Conservation (phyloP, 2,797 vertebrate species). For the Sebastes ruberrimus region DNA sequence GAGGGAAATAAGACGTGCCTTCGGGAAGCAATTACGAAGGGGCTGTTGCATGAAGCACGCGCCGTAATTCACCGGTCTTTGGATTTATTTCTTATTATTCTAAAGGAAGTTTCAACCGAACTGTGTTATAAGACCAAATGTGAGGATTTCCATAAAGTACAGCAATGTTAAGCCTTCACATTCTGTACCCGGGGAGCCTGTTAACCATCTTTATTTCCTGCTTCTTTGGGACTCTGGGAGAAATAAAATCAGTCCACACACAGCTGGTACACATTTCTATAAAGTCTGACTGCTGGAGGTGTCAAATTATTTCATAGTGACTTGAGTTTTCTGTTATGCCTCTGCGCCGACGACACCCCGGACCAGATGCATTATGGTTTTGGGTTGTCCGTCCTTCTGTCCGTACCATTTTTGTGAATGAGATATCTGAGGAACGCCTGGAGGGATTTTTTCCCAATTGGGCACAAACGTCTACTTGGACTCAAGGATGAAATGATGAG, state of each 20-base stretch:
- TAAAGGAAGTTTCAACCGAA: neutral
- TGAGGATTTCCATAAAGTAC: slow-evolving; percentile 11
- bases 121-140: neutral
- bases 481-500: too few species aligned
- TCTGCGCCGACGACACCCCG: too few species aligned
- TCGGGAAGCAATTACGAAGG: slow-evolving; percentile 22
- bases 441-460: too few species aligned
- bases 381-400: too few species aligned
- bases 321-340: neutral
- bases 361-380: too few species aligned
- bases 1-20: neutral
- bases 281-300: neutral
- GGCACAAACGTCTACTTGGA: too few species aligned
- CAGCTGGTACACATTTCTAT: neutral
- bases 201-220: neutral
- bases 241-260: neutral
- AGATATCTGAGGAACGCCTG: too few species aligned
- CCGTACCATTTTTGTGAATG: too few species aligned
- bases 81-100: neutral
- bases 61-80: neutral
- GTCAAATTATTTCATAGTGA: too few species aligned
- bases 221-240: neutral
- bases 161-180: neutral
- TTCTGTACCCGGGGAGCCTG: neutral
- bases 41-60: neutral